A percentile compares a stretch with the other conserved stretches of the same genome.
These are phyloP conservation scores for Tetragonula carbonaria DNA, from an alignment of 2,888 invertebrate species.

Conservation along the genomic window DNA sequence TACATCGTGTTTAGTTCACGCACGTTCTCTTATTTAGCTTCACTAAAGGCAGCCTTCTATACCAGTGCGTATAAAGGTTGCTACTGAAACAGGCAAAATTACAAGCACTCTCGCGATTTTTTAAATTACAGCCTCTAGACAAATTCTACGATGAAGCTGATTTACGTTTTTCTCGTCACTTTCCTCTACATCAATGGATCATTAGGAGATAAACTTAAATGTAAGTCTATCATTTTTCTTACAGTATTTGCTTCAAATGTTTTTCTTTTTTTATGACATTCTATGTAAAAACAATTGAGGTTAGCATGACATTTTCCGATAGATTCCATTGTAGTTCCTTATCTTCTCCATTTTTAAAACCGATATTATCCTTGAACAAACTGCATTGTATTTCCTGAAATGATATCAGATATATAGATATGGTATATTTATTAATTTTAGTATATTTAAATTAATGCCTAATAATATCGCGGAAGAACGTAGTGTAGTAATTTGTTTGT, in stretches of 20 bases:
- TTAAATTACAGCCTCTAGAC: conserved; percentile 45
- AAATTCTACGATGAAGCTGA: conserved; percentile 80
- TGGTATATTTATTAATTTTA: not conserved
- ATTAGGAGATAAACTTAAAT: conserved; percentile 84
- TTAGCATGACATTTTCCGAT: conserved; percentile 5
- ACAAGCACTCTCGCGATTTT: conserved; percentile 45
- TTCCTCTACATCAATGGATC: conserved; percentile 84
- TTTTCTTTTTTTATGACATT: not conserved
- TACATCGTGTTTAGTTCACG: conserved; percentile 63
- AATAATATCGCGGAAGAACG: not conserved
- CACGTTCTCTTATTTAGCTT: conserved; percentile 64
- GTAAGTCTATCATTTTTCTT: conserved; percentile 86
- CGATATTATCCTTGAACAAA: conserved; percentile 22
- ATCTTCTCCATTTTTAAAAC: conserved; percentile 11
- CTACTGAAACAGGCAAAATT: conserved; percentile 65
- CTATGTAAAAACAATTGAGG: conserved; percentile 10
- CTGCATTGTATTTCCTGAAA: conserved; percentile 5
- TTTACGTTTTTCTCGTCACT: conserved; percentile 85
- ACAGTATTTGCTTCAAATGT: not conserved
- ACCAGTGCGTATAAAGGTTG: conserved; percentile 96
- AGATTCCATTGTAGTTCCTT: conserved; percentile 11
- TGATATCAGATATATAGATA: not conserved
- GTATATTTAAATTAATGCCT: not conserved
- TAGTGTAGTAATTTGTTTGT: not conserved
- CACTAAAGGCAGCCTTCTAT: conserved; percentile 89